Base-by-base conservation (phyloP, 2,797 vertebrate species). In the Eulemur rubriventer region DNA sequence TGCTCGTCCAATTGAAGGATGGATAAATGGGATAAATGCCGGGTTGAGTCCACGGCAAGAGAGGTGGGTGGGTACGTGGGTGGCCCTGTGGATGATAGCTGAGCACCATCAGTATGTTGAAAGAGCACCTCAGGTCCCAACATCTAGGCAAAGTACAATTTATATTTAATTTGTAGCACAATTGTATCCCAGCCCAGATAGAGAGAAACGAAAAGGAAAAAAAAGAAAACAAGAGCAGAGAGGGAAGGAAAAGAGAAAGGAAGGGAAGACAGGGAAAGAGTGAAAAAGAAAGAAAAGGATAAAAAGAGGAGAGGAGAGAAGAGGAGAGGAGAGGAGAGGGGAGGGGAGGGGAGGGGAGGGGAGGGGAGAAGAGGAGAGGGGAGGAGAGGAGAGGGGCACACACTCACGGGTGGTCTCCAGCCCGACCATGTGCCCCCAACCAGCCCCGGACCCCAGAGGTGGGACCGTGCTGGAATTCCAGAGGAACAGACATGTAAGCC, bases 401-500 rank as follows among this genome's bases (percentile, higher is more conserved):
- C 30, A 33, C 61, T 63, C 35, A 20, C 0, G n/a, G 38, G n/a
- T 78, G 43, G 76, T 52, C n/a, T 70, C 28, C 17, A 59, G 38
- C 30, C 22, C 20, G n/a, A 84, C 22, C 50, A 35, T 46, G 93
- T 85, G 90, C 92, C 97, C 97, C 92, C 96, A 97, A 96, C 6
- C 11, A 70, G 33, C 63, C 30, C 67, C 17, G 41, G 41, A 8
- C 59, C 38, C 46, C 33, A 12, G 70, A 97, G 95, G 95, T 92
- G 92, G 96, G 94, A 97, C 89, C 96, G 92, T 96, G 97, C 96
- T 86, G 46, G 46, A 97, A 87, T 97, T 98, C 96, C 98, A 97
- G 89, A 95, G 96, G n/a, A 98, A 96, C 88, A 97, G 97, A 89
- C 94, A 89, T 78, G 91, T 69, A 97, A 96, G 85, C 95, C 98